Conservation (phyloP, 2,888 invertebrate genomes). For the Hemithea aestivaria region DNA sequence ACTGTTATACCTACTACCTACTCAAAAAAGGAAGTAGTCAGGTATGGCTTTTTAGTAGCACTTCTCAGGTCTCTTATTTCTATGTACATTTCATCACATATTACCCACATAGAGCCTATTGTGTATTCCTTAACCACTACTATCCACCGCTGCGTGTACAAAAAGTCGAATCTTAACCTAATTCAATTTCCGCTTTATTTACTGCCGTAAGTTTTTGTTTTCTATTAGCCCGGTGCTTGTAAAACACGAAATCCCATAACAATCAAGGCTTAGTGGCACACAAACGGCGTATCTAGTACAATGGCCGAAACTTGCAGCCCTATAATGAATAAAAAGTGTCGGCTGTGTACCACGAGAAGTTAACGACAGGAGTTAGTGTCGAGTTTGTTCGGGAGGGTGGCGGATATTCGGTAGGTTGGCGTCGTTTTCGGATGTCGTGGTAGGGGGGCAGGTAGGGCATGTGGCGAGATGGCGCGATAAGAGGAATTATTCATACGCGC, state of each 20-base stretch:
- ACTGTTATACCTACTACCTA: too few relatives aligned
- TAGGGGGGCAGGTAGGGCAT: slow-evolving; percentile 76
- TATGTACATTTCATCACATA: too few relatives aligned
- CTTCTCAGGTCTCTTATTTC: too few relatives aligned
- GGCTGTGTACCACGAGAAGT: slow-evolving; percentile 50
- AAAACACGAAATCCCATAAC: slow-evolving; percentile 64
- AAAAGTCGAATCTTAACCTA: slow-evolving; percentile 28
- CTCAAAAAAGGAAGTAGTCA: too few relatives aligned
- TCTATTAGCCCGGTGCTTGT: slow-evolving; percentile 53
- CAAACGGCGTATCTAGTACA: slow-evolving; percentile 68
- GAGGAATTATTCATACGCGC: slow-evolving; percentile 77
- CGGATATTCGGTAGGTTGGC: slow-evolving; percentile 40
- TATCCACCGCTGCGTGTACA: slow-evolving; percentile 1
- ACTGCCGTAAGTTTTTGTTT: slow-evolving; percentile 51
- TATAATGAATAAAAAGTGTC: slow-evolving; percentile 72
- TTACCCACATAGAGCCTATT: neutral
- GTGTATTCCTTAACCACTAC: neutral
- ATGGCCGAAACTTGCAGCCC: slow-evolving; percentile 69
- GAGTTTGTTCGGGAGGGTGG: slow-evolving; percentile 32
- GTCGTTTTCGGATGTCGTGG: slow-evolving; percentile 53
- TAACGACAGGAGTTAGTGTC: slow-evolving; percentile 30
- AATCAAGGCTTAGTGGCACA: slow-evolving; percentile 67
- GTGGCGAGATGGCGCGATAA: slow-evolving; percentile 77
- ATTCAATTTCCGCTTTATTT: slow-evolving; percentile 54
- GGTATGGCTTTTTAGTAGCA: too few relatives aligned